phyloP scores from a whole-genome alignment of 2,888 invertebrate genomes.

The Mythimna impura region DNA sequence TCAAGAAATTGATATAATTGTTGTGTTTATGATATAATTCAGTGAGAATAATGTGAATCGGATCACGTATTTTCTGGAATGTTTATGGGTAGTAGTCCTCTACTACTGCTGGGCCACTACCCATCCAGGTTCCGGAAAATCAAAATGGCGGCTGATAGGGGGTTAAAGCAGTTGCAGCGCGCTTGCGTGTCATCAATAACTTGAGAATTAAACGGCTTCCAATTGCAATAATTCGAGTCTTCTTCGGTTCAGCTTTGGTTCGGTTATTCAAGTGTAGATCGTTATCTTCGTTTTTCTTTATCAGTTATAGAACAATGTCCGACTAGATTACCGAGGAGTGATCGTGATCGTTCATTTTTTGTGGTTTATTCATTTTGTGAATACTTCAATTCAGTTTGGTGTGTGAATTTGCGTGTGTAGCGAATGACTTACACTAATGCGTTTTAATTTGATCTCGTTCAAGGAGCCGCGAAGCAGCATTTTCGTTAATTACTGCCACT shows the following conservation, averaged over 20 bases:
- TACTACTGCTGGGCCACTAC: too few relatives aligned
- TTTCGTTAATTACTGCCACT: background rate
- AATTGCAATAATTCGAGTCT: background rate
- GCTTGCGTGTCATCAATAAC: background rate
- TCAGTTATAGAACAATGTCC: background rate
- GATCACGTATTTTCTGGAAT: background rate
- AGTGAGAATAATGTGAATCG: background rate
- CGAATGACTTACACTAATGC: background rate
- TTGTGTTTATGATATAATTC: background rate
- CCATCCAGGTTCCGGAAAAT: background rate
- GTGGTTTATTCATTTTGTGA: background rate
- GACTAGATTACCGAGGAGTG: background rate
- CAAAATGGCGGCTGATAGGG: constrained; percentile 12
- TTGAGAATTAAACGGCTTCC: background rate
- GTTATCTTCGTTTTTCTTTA: background rate
- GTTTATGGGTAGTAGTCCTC: too few relatives aligned
- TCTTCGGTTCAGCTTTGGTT: background rate
- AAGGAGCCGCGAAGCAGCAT: background rate
- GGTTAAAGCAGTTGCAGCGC: background rate
- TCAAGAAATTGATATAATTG: background rate
- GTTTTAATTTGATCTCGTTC: background rate
- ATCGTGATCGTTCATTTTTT: background rate
- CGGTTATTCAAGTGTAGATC: too few relatives aligned
- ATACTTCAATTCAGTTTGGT: background rate
- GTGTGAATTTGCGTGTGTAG: background rate